phyloP scores from a whole-genome alignment of 92 coral and sea anemone genomes.

The Zoanthus solanderi region DNA sequence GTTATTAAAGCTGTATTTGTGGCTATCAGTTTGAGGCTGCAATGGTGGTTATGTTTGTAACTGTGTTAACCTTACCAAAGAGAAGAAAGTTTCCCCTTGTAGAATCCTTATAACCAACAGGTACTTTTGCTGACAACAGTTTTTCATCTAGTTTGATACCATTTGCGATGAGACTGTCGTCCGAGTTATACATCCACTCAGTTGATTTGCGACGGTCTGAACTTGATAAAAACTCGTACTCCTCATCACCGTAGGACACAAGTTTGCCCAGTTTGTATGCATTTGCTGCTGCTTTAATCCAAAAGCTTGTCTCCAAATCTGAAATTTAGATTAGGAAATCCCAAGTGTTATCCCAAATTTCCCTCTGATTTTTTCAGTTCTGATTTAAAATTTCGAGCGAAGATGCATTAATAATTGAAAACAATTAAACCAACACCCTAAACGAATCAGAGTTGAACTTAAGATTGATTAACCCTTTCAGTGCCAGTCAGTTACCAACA shows the following conservation, averaged over 20 bases:
- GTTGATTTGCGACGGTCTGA: not conserved
- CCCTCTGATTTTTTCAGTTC: too few relatives aligned
- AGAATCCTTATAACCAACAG: slow-evolving; percentile 11
- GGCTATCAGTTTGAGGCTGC: not conserved
- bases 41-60: too few relatives aligned
- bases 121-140: not conserved
- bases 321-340: not conserved
- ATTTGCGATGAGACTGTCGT: not conserved
- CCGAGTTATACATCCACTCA: slow-evolving; percentile 1
- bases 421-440: too few relatives aligned
- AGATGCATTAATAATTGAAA: too few relatives aligned
- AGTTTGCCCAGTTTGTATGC: slow-evolving; percentile 4
- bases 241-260: slow-evolving; percentile 5
- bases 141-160: not conserved
- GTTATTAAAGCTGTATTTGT: not conserved
- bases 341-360: too few relatives aligned
- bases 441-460: too few relatives aligned
- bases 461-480: too few relatives aligned
- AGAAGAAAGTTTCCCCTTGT: not conserved
- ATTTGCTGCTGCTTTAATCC: slow-evolving; percentile 25
- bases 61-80: not conserved
- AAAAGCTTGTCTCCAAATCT: slow-evolving; percentile 29
- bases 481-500: too few relatives aligned
- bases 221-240: not conserved
- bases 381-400: too few relatives aligned